Conservation (phyloP, 2,888 invertebrate genomes). For the Drosophila aldrichi region DNA sequence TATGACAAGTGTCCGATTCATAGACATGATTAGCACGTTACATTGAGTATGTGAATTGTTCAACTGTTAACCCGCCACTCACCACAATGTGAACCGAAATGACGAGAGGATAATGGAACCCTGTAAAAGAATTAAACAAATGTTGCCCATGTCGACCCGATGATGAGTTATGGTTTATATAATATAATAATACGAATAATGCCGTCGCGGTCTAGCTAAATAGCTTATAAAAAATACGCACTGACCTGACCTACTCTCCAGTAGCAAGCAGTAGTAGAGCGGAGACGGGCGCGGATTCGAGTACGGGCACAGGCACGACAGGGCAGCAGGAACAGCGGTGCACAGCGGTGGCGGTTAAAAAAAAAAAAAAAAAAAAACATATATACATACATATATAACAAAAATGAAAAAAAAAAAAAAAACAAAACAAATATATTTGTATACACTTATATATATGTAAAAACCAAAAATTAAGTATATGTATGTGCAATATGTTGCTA, state of each 20-base stretch:
- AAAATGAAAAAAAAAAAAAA: slow-evolving; percentile 18
- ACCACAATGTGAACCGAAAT: too few species aligned
- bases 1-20: too few species aligned
- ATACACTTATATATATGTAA: not conserved
- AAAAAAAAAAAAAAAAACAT: slow-evolving; percentile 31
- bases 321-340: slow-evolving; percentile 30
- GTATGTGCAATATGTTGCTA: slow-evolving; percentile 24
- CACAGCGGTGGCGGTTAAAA: slow-evolving; percentile 65
- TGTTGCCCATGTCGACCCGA: too few species aligned
- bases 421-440: slow-evolving; percentile 15
- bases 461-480: slow-evolving; percentile 30
- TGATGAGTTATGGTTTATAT: not conserved
- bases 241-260: slow-evolving; percentile 80
- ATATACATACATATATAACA: slow-evolving; percentile 20
- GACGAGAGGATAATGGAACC: not conserved
- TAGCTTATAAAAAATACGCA: slow-evolving; percentile 62
- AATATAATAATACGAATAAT: slow-evolving; percentile 30
- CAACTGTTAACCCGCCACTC: too few species aligned
- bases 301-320: slow-evolving; percentile 17
- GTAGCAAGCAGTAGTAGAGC: slow-evolving; percentile 25
- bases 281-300: slow-evolving; percentile 20
- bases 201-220: slow-evolving; percentile 36
- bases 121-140: slow-evolving; percentile 7
- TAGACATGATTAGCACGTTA: too few species aligned
- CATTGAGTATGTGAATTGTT: too few species aligned